phyloP scores from a whole-genome alignment of 1,140 invertebrate species.

The Prorops nasuta region DNA sequence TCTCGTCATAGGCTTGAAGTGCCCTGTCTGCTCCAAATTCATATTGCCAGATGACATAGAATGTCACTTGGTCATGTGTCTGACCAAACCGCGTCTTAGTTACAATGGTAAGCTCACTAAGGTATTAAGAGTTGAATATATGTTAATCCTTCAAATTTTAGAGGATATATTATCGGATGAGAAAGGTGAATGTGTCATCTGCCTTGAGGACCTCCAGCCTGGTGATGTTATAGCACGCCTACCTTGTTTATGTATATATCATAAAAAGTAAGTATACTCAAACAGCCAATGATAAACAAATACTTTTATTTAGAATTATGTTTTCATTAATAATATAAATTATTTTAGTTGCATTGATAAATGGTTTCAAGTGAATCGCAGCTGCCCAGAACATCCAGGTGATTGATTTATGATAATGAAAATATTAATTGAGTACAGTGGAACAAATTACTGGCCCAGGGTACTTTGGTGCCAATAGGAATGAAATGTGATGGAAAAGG shows the following conservation, averaged over 20 bases:
- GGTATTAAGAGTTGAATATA: neutral
- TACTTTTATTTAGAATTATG: constrained; percentile 1
- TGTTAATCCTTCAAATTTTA: constrained; percentile 56
- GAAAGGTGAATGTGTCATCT: constrained; percentile 98
- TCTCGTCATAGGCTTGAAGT: constrained; percentile 85
- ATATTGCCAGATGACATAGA: constrained; percentile 97
- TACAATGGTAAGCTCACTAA: constrained; percentile 84
- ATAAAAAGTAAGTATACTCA: constrained; percentile 79
- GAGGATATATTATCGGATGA: constrained; percentile 95
- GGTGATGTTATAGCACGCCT: constrained; percentile 96
- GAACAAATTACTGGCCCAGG: constrained; percentile 31
- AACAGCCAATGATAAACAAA: too few species aligned
- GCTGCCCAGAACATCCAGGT: constrained; percentile 93
- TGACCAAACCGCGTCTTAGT: constrained; percentile 95
- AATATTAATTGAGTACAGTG: constrained; percentile 28
- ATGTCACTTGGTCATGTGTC: constrained; percentile 98
- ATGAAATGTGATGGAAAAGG: constrained; percentile 25
- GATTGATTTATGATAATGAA: constrained; percentile 67
- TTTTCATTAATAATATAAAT: constrained; percentile 2
- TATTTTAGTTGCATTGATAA: constrained; percentile 85
- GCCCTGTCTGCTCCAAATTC: constrained; percentile 97
- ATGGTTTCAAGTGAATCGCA: constrained; percentile 97
- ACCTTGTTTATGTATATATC: constrained; percentile 99
- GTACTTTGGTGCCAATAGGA: constrained; percentile 28
- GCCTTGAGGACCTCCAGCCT: constrained; percentile 91